A percentile compares a stretch with the other conserved stretches of the same genome.
phyloP scores from a whole-genome alignment of 2,797 vertebrate genomes.

The Urophycis tenuis region DNA sequence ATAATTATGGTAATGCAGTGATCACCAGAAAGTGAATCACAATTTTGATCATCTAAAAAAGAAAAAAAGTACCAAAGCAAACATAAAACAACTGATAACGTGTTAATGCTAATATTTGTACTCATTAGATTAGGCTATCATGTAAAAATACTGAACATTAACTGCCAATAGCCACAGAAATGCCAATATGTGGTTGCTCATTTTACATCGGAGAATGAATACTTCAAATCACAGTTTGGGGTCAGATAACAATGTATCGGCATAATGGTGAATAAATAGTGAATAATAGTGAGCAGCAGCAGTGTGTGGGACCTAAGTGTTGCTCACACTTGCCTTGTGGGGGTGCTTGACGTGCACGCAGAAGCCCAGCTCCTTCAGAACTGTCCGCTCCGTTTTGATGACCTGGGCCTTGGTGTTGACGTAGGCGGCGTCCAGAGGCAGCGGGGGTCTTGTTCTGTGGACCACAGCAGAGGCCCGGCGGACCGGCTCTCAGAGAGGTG shows the following conservation, averaged over 20 bases:
- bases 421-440: constrained; percentile 77
- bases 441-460: constrained; percentile 46
- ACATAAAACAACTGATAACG: no score
- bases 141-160: no score
- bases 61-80: no score
- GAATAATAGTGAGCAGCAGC: not conserved
- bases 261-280: not conserved
- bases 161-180: no score
- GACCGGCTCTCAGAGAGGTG: not conserved
- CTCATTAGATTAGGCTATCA: no score
- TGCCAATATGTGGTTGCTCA: no score
- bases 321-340: constrained; percentile 71
- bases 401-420: constrained; percentile 80
- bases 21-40: no score
- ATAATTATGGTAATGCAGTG: not conserved
- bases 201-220: not conserved
- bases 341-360: constrained; percentile 84
- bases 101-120: no score
- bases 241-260: not conserved
- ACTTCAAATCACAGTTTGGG: not conserved
- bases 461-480: not conserved
- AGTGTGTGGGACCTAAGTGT: not conserved
- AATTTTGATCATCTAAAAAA: not conserved
- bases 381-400: constrained; percentile 77
- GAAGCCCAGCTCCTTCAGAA: constrained; percentile 82